phyloP scores from a whole-genome alignment of 2,888 invertebrate genomes.

The Eudasyphora cyanicolor region DNA sequence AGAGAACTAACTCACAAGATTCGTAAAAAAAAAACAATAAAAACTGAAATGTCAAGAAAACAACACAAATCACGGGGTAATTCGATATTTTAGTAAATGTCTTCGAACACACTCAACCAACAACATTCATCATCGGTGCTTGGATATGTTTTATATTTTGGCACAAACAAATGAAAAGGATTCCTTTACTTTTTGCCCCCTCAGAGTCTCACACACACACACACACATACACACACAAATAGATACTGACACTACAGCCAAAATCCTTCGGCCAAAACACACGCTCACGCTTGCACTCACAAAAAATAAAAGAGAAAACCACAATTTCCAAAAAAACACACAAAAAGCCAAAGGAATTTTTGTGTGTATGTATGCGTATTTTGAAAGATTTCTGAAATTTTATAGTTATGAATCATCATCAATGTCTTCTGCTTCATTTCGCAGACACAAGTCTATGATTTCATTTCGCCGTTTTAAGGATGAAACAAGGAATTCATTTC shows the following conservation, averaged over 20 bases:
- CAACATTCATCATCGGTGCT: neutral
- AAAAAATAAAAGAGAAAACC: neutral
- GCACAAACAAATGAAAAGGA: constrained; percentile 46
- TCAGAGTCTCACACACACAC: neutral
- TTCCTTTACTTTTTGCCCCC: constrained; percentile 26
- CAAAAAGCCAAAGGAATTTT: neutral
- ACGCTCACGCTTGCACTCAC: too few species aligned
- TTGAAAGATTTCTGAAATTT: neutral
- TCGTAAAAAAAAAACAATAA: neutral
- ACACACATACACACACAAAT: neutral
- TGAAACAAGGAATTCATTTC: neutral
- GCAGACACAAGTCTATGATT: neutral
- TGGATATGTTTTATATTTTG: constrained; percentile 34
- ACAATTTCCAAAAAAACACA: neutral
- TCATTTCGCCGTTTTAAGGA: neutral
- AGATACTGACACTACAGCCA: neutral
- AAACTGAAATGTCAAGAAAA: constrained; percentile 18
- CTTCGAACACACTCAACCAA: neutral
- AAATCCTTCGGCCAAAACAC: neutral
- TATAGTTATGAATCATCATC: constrained; percentile 36
- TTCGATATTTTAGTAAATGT: constrained; percentile 20
- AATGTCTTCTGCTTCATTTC: too few species aligned
- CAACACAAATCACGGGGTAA: constrained; percentile 21
- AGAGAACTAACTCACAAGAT: neutral
- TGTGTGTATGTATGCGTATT: neutral